Evolutionary conservation across 2,797 vertebrate genomes (phyloP).

Genomic region (Myotis findleyi): DNA sequence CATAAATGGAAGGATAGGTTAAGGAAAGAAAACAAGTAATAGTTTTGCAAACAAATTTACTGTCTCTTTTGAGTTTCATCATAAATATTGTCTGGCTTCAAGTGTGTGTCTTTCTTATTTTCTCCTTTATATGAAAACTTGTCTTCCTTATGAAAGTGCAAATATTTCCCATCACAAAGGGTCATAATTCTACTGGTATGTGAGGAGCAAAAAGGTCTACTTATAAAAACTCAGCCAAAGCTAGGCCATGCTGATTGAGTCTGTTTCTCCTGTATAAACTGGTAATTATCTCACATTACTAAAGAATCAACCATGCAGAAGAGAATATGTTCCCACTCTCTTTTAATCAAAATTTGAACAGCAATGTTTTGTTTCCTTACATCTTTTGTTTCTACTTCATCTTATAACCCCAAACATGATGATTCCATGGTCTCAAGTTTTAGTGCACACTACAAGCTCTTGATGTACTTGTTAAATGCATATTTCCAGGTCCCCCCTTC

Average conservation of each 20-base stretch:
- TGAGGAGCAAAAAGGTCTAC: constrained; percentile 77
- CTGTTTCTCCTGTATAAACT: constrained; percentile 75
- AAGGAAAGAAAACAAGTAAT: constrained; percentile 58
- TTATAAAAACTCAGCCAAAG: constrained; percentile 85
- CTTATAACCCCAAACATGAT: background rate
- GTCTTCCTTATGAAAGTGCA: constrained; percentile 76
- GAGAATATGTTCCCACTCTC: constrained; percentile 63
- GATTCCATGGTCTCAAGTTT: background rate
- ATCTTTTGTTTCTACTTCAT: background rate
- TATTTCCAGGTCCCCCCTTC: background rate
- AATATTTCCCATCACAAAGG: constrained; percentile 83
- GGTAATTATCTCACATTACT: constrained; percentile 73
- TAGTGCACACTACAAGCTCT: background rate
- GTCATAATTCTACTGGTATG: constrained; percentile 83
- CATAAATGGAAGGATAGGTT: constrained; percentile 43
- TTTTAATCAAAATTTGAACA: background rate
- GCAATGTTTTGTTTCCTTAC: background rate
- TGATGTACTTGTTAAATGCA: background rate
- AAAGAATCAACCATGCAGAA: constrained; percentile 73
- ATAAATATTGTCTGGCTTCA: constrained; percentile 77
- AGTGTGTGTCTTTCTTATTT: constrained; percentile 81
- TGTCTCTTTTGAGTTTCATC: constrained; percentile 75
- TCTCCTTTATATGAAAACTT: constrained; percentile 79
- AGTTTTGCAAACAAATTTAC: constrained; percentile 81
- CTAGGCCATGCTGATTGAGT: constrained; percentile 73